Conservation (phyloP, 2,888 invertebrate species). For the Phaonia tiefii region DNA sequence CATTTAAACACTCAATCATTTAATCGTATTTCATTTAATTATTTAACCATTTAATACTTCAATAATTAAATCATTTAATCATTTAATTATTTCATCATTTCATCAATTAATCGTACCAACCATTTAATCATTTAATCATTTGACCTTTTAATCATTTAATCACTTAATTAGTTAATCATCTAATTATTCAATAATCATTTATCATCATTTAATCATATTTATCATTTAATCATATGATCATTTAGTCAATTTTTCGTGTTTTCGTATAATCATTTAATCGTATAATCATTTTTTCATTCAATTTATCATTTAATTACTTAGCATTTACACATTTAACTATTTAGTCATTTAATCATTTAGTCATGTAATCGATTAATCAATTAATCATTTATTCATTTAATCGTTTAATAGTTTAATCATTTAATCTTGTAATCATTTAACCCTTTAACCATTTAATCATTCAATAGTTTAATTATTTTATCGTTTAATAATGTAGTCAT, state of each 20-base stretch:
- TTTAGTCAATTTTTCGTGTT: too few relatives aligned
- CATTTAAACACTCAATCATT: background rate
- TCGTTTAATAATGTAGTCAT: background rate
- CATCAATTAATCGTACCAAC: background rate
- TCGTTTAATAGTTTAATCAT: too few relatives aligned
- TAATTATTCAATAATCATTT: background rate
- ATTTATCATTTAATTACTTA: too few relatives aligned
- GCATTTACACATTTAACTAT: too few relatives aligned
- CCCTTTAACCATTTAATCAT: background rate
- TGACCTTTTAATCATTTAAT: conserved; percentile 2
- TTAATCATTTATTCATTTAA: too few relatives aligned
- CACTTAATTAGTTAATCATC: background rate
- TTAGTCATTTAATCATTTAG: too few relatives aligned
- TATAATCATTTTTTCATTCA: too few relatives aligned
- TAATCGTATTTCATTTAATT: background rate
- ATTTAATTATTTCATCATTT: background rate
- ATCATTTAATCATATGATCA: too few relatives aligned
- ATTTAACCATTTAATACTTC: background rate
- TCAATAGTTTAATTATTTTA: background rate
- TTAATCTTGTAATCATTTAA: conserved; percentile 9
- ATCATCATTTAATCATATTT: too few relatives aligned
- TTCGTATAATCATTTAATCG: background rate
- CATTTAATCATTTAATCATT: background rate
- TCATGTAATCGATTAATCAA: too few relatives aligned
- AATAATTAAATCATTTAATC: conserved; percentile 8